Percentiles rank a stretch among this genome's conserved stretches.
phyloP scores from a whole-genome alignment of 2,888 invertebrate genomes.

The Idaea dimidiata region DNA sequence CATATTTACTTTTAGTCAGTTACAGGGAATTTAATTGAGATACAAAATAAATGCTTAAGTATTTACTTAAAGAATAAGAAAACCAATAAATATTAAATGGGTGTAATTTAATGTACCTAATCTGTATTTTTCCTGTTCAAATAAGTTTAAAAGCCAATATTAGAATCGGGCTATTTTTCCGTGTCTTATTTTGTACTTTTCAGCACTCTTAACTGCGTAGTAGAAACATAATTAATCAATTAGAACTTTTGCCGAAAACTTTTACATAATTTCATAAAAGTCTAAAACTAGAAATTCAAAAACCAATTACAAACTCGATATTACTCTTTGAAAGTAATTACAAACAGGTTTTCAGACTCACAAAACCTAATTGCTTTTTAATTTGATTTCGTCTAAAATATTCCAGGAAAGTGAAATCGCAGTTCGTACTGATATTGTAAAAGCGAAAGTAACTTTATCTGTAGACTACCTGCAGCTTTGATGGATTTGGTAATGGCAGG shows the following conservation, averaged over 20 bases:
- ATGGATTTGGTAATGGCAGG: too few relatives aligned
- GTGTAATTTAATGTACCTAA: too few relatives aligned
- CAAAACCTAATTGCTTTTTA: background rate
- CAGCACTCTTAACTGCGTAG: background rate
- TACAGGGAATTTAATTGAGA: too few relatives aligned
- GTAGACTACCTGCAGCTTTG: background rate
- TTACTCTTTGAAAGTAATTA: background rate
- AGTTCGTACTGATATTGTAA: background rate
- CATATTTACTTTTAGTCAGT: too few relatives aligned
- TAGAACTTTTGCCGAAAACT: background rate
- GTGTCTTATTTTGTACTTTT: too few relatives aligned
- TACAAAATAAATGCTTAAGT: too few relatives aligned
- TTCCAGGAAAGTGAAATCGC: background rate
- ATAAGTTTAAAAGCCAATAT: too few relatives aligned
- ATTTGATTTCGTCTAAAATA: background rate
- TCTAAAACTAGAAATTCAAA: background rate
- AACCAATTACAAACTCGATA: slow-evolving; percentile 2
- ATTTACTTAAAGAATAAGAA: too few relatives aligned
- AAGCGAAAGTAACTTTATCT: slow-evolving; percentile 7
- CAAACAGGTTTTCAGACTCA: background rate
- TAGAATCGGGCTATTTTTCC: too few relatives aligned
- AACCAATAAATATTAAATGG: too few relatives aligned
- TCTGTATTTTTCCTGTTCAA: too few relatives aligned
- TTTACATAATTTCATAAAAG: background rate
- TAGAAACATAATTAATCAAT: background rate